These are phyloP conservation scores for Galago senegalensis DNA, from an alignment of 2,797 vertebrate species.

Conservation along the genomic window DNA sequence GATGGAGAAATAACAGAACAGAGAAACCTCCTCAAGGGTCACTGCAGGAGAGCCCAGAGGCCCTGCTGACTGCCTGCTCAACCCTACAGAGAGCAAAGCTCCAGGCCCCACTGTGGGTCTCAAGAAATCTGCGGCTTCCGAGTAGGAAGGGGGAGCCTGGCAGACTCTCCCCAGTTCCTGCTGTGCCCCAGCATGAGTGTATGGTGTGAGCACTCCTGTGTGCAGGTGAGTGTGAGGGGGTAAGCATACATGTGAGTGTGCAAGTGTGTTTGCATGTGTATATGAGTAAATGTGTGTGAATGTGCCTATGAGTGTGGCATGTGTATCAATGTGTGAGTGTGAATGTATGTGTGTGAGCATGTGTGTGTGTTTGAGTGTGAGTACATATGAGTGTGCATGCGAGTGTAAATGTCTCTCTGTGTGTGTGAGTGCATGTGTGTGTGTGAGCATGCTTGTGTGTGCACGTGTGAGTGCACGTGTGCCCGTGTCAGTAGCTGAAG, in stretches of 20 bases:
- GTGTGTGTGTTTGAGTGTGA: not conserved
- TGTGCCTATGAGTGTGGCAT: no score
- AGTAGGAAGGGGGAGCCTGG: not conserved
- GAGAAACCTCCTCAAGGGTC: not conserved
- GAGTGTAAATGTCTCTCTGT: not conserved
- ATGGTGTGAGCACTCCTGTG: not conserved
- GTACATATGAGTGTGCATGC: not conserved
- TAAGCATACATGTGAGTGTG: not conserved
- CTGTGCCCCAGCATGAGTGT: not conserved
- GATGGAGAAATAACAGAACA: not conserved
- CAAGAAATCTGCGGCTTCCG: not conserved
- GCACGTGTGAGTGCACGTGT: not conserved
- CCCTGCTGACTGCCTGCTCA: fast-evolving
- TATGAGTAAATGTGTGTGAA: not conserved
- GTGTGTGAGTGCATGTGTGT: not conserved
- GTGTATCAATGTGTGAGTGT: not conserved
- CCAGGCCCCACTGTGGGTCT: not conserved
- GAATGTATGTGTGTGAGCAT: not conserved
- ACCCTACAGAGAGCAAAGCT: not conserved
- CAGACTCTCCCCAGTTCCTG: no score
- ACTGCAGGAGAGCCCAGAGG: not conserved
- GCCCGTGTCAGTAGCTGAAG: not conserved
- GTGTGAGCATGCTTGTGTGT: not conserved
- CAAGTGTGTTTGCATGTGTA: no score
- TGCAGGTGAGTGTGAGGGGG: not conserved